Percentiles rank a stretch among this genome's conserved stretches.
Conservation (phyloP, 2,797 vertebrate species). For the Gallinago nigripennis region DNA sequence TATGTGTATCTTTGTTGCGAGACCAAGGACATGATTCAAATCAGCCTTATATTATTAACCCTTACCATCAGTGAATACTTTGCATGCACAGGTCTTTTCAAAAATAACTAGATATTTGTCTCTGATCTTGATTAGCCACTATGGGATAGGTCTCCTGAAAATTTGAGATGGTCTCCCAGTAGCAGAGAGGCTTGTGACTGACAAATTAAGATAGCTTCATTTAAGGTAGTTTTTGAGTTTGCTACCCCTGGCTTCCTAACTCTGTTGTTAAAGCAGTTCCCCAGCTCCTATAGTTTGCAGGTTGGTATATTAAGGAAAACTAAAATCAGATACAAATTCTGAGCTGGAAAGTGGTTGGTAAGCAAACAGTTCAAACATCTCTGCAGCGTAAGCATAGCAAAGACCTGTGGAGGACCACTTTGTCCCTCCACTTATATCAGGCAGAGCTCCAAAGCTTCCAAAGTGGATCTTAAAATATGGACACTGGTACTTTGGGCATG, state of each 20-base stretch:
- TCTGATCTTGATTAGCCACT: not conserved
- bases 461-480: not conserved
- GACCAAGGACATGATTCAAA: not conserved
- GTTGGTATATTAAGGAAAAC: not conserved
- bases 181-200: not conserved
- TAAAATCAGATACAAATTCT: not conserved
- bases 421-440: not conserved
- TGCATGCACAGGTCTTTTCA: accelerated
- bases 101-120: not conserved
- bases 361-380: not conserved
- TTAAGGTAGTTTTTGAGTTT: not conserved
- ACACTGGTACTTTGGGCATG: not conserved
- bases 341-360: not conserved
- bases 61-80: not conserved
- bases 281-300: not conserved
- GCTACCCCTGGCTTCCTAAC: not conserved
- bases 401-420: not conserved
- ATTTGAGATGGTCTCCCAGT: not conserved
- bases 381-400: not conserved
- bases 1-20: not conserved
- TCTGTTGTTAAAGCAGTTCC: not conserved
- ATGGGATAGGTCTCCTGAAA: not conserved
- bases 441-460: not conserved
- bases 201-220: not conserved
- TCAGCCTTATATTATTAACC: not conserved